Evolutionary conservation across 2,797 vertebrate genomes (phyloP), one percentile per base, ranked within the genome.

Genomic region (Danio tinwini): DNA sequence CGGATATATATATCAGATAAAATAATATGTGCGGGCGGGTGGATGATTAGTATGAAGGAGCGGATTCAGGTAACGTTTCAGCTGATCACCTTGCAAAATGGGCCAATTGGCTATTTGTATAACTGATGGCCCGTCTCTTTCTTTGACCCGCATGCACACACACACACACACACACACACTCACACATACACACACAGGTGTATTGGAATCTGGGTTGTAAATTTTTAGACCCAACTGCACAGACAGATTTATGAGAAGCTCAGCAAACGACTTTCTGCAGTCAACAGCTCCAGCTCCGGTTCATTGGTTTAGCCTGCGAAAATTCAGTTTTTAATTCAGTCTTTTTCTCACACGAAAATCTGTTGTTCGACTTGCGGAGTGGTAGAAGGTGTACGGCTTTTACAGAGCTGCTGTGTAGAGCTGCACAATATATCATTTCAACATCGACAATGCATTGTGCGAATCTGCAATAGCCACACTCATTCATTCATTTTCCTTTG

Each of bases 181-280:
- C 29, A 29, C 29, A 1, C 29, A 29, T 29, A 29, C n/a, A 45
- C 11, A 53, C 29, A 40, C 65, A 39, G 19, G 64, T 68, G 64
- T 68, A 16, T 68, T 37, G 45, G 45, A 50, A 68, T 37, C 65
- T 68, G 14, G 21, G 65, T 50, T 68, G 65, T 68, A 68, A 39
- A 37, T 50, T 50, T 59, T 52, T 39, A 37, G 21, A 52, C 13
- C 37, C 29, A 52, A 14, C 14, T 53, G 6, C 67, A 53, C 16
- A 70, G n/a, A 70, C n/a, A 53, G 37, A 42, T 70, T 42, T 42
- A 42, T 6, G 12, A 71, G 39, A 42, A 44, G 11, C 68, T 44
- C 50, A 71, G 10, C 42, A 14, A 71, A 44, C 14, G 37, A 14
- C 50, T 56, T 56, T 44, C 39, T 56, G n/a, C n/a, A 55, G 37